Evolutionary conservation across 2,113 vertebrate species (phyloP), one percentile per base, ranked within the genome.

Genomic region (Limnothrissa miodon): DNA sequence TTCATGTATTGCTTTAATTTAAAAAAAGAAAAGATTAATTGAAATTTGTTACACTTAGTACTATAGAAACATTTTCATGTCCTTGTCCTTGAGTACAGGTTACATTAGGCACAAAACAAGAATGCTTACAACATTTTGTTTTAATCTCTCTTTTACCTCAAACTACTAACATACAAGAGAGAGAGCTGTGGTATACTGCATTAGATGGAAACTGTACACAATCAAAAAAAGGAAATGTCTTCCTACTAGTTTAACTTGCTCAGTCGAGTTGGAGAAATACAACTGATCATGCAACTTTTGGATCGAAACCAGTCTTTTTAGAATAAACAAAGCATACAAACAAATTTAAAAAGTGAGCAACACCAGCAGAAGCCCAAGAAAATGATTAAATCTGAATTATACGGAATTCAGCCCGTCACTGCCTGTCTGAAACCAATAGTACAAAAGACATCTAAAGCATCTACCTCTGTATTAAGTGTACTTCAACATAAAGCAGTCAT

Each of bases 51-150:
- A 93, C 92, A 94, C 80, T 81, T 90, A 92, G 79, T 87, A 90
- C 86, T 88, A 92, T 81, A 88, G 87, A 93, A 93, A 91, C 89
- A 92, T 85, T 78, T 93, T 80, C 82, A 87, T 85, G 42, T 42
- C 42, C 79, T 89, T 89, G 78, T 81, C 83, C 86, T 86, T 90
- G 83, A 92, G 86, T 90, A 92, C 90, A 89, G 85, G 86, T 90
- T 88, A 93, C 88, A 91, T 92, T 88, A 94, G 92, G 92, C 92
- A 94, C 92, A 94, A 86, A 84, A 85, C 78, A 86, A 90, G 90
- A 92, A 92, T 87, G 89, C 89, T 92, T 88, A 91, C 89, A 87
- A 89, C 87, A 85, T 88, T 84, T 92, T 53, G 86, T 70, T 33
- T 33, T 70, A 70, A 91, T 84, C 53, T 82, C 44, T 82, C 84